Base-by-base conservation (phyloP, 2,797 vertebrate genomes). In the Sciurus carolinensis region DNA sequence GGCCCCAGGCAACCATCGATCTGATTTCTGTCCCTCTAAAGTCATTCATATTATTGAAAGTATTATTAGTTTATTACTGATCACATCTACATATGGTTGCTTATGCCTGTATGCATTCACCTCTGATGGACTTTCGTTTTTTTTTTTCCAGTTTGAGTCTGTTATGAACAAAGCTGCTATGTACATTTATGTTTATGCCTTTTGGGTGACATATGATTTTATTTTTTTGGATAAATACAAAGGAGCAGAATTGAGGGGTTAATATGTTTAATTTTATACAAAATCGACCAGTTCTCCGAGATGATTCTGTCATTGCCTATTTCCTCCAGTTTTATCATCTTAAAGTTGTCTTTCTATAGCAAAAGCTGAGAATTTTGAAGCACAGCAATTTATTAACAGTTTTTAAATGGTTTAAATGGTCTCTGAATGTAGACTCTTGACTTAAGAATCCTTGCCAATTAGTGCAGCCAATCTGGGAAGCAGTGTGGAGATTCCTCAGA, bases 21-120 rank as follows among this genome's bases (percentile, higher is more conserved):
- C 30, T 94, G 44, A 33, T 71, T 94, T 87, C 33, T 91, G 62
- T 91, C 10, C 36, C 62, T 82, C 52, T 54, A 82, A 7, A 87
- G 33, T 87, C 44, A 87, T 54, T 87, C 13, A 15, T 33, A 7
- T 39, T 77, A 30, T 83, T 82, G 75, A 24, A 62, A 9, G 9
- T 54, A 57, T 30, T 30, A n/a, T 2, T 11, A 30, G 5, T 54
- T 80, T 42, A 62, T 80, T 72, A 17, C 52, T 73, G 44, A 81
- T 47, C 59, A 3, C 64, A 44, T 73, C 26, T 69, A 8, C 18
- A 62, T 72, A 28, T n/a, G 54, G 30, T 54, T 64, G 42, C 64
- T 62, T 28, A 62, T 62, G 24, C 26, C 5, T 86, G 72, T 44
- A 30, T 66, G 17, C 30, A 47, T 42, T 87, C 86, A 57, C 36